Conservation (phyloP, 2,888 invertebrate species). For the Tetragnatha montana region DNA sequence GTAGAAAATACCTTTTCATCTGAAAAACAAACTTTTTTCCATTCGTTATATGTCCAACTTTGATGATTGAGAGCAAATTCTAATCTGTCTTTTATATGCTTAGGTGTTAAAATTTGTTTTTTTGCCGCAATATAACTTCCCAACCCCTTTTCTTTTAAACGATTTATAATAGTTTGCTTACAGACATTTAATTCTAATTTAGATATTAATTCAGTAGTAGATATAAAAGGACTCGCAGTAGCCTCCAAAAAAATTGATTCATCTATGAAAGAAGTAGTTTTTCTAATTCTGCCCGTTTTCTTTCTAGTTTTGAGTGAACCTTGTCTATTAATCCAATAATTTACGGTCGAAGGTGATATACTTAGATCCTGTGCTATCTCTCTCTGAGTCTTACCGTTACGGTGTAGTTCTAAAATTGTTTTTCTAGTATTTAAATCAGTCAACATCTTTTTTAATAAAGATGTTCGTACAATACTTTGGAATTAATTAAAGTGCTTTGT, state of each 20-base stretch:
- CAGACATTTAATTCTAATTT: constrained; percentile 1
- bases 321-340: constrained; percentile 38
- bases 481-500: constrained; percentile 24
- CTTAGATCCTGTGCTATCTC: background rate
- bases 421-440: constrained; percentile 15
- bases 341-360: constrained; percentile 5
- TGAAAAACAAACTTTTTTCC: constrained; percentile 33
- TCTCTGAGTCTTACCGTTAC: background rate
- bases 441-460: constrained; percentile 32
- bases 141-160: constrained; percentile 37
- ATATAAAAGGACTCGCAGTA: constrained; percentile 30
- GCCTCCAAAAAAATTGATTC: constrained; percentile 18
- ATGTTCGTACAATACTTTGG: constrained; percentile 24
- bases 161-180: constrained; percentile 19
- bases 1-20: constrained; percentile 41
- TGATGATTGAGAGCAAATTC: constrained; percentile 26
- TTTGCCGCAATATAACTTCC: background rate
- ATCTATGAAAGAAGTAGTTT: background rate
- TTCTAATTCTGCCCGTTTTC: constrained; percentile 29
- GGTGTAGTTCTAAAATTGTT: constrained; percentile 22
- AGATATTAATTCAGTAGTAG: constrained; percentile 9
- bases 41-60: constrained; percentile 4
- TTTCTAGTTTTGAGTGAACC: constrained; percentile 4
- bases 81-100: constrained; percentile 19
- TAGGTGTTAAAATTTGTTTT: constrained; percentile 20